Percentiles rank a stretch among this genome's conserved stretches.
phyloP scores from a whole-genome alignment of 2,888 invertebrate genomes.

The Volucella zonaria region DNA sequence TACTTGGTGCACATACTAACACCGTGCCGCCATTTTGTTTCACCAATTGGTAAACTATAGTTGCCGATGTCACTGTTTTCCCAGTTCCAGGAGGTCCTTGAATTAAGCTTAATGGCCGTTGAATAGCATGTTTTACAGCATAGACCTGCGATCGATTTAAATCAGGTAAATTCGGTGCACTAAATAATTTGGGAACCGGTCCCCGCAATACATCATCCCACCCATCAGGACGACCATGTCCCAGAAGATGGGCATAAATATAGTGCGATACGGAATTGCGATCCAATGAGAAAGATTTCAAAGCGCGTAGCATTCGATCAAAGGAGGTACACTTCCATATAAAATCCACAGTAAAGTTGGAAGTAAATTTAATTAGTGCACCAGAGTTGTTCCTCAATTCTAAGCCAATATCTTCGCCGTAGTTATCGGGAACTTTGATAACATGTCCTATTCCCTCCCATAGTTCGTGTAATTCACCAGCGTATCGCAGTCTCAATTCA shows the following conservation, averaged over 20 bases:
- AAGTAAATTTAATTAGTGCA: slow-evolving; percentile 96
- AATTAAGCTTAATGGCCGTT: slow-evolving; percentile 96
- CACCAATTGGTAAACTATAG: slow-evolving; percentile 98
- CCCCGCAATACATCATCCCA: slow-evolving; percentile 95
- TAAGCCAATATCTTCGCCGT: slow-evolving; percentile 98
- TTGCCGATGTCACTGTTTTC: slow-evolving; percentile 99
- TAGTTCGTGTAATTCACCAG: slow-evolving; percentile 95
- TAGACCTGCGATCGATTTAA: slow-evolving; percentile 98
- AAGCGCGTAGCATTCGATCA: slow-evolving; percentile 97
- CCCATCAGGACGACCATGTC: slow-evolving; percentile 97
- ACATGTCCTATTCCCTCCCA: slow-evolving; percentile 99
- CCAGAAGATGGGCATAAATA: slow-evolving; percentile 97
- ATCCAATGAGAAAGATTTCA: slow-evolving; percentile 97
- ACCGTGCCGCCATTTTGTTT: slow-evolving; percentile 97
- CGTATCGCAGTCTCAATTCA: slow-evolving; percentile 95
- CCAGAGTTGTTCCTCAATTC: slow-evolving; percentile 96
- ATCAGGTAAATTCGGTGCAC: slow-evolving; percentile 98
- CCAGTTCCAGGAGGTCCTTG: slow-evolving; percentile 96
- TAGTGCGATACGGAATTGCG: slow-evolving; percentile 98
- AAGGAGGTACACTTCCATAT: slow-evolving; percentile 99
- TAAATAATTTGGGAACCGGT: slow-evolving; percentile 97
- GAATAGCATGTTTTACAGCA: slow-evolving; percentile 98
- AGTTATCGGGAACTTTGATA: slow-evolving; percentile 97
- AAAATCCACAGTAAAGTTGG: slow-evolving; percentile 98
- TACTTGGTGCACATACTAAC: slow-evolving; percentile 98